Conservation (phyloP, 2,113 vertebrate genomes). For the Heloderma charlesbogerti region DNA sequence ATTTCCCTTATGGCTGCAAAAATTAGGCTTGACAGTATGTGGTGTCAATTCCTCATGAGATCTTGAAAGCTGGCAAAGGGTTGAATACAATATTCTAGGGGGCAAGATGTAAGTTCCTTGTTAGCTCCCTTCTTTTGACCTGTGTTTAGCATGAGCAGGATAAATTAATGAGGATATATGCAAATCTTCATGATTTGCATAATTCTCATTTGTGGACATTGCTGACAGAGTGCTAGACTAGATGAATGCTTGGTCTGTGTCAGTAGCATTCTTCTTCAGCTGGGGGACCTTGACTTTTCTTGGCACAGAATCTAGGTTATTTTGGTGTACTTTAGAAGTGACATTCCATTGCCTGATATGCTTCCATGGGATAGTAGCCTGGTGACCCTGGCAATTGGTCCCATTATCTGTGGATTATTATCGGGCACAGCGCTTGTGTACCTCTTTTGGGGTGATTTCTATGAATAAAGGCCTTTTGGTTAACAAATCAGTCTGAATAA, state of each 20-base stretch:
- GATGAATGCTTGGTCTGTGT: neutral
- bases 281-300: neutral
- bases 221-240: neutral
- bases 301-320: neutral
- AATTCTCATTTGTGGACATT: neutral
- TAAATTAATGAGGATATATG: neutral
- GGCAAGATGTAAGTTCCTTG: neutral
- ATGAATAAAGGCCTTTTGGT: neutral
- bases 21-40: neutral
- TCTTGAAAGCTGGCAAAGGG: neutral
- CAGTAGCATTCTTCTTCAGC: neutral
- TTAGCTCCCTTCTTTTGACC: neutral
- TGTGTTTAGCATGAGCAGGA: neutral
- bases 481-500: neutral
- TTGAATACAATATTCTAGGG: neutral
- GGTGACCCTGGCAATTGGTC: neutral
- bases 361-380: neutral
- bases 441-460: neutral
- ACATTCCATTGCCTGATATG: neutral
- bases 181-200: neutral
- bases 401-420: neutral
- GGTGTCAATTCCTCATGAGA: neutral
- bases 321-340: neutral
- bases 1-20: neutral
- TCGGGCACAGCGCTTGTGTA: neutral